Conservation (phyloP, 2,113 vertebrate species). For the Vicugna pacos region DNA sequence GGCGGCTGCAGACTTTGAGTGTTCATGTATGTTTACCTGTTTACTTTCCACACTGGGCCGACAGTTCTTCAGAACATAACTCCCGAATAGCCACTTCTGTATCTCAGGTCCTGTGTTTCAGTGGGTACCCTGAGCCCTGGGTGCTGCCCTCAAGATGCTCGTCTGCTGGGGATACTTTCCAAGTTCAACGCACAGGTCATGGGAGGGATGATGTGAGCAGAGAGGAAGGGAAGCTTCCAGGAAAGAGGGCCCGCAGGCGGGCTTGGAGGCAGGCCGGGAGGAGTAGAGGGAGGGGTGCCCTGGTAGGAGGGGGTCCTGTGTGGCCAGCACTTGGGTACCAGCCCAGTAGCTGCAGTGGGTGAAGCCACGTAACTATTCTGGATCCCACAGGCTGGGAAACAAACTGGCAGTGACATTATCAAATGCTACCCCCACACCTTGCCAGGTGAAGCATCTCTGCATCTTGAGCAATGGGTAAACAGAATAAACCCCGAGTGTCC, state of each 20-base stretch:
- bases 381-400: neutral
- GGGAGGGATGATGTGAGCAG: accelerated
- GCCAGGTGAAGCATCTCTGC: neutral
- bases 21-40: accelerated
- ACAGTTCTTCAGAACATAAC: neutral
- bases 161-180: neutral
- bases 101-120: accelerated
- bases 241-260: neutral
- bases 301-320: neutral
- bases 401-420: neutral
- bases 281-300: neutral
- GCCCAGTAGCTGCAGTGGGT: neutral
- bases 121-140: neutral
- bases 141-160: neutral
- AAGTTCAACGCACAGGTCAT: accelerated
- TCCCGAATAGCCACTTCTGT: neutral
- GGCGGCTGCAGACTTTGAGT: no score
- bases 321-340: accelerated
- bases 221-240: neutral
- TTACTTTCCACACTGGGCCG: neutral
- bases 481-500: neutral
- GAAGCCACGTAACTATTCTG: neutral
- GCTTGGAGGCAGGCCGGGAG: neutral
- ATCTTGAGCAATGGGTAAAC: accelerated
- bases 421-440: neutral